These are phyloP conservation scores for Drosophila diplacantha DNA, from an alignment of 2,888 invertebrate species.

Conservation along the genomic window DNA sequence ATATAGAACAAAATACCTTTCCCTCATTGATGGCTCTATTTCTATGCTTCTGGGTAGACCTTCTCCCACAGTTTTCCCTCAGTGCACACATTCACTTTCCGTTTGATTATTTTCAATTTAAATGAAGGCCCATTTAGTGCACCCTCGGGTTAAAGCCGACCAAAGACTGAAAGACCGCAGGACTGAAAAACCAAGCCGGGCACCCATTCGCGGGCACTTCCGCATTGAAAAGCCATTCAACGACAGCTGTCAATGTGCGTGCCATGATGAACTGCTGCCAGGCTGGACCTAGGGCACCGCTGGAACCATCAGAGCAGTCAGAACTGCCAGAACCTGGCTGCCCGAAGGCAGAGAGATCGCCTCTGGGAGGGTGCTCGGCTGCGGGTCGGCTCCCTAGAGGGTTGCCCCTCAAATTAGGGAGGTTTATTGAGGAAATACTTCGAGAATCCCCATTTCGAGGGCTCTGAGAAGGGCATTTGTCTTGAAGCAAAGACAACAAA, in stretches of 20 bases:
- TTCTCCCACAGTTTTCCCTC: not conserved
- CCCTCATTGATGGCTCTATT: too few relatives aligned
- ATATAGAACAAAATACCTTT: too few relatives aligned
- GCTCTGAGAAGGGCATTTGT: constrained; percentile 3
- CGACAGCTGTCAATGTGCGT: constrained; percentile 72
- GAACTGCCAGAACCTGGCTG: constrained; percentile 3
- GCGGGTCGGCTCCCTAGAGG: constrained; percentile 7
- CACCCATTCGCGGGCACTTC: constrained; percentile 58
- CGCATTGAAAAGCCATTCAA: constrained; percentile 62
- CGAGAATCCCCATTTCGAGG: constrained; percentile 11
- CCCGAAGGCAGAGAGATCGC: not conserved
- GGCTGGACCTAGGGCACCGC: constrained; percentile 15
- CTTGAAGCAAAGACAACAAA: constrained; percentile 3
- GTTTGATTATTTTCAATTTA: constrained; percentile 70
- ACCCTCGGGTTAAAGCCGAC: constrained; percentile 40
- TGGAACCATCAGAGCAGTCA: not conserved
- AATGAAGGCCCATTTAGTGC: constrained; percentile 69
- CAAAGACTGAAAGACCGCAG: constrained; percentile 4
- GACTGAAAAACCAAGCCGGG: constrained; percentile 17
- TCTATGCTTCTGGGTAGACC: too few relatives aligned
- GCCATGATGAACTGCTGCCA: constrained; percentile 63
- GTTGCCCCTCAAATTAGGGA: constrained; percentile 13
- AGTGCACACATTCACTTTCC: constrained; percentile 46
- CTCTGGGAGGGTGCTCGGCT: not conserved
- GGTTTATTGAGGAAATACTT: constrained; percentile 5